Conservation (phyloP, 2,797 vertebrate genomes). For the Epinephelus malabaricus region DNA sequence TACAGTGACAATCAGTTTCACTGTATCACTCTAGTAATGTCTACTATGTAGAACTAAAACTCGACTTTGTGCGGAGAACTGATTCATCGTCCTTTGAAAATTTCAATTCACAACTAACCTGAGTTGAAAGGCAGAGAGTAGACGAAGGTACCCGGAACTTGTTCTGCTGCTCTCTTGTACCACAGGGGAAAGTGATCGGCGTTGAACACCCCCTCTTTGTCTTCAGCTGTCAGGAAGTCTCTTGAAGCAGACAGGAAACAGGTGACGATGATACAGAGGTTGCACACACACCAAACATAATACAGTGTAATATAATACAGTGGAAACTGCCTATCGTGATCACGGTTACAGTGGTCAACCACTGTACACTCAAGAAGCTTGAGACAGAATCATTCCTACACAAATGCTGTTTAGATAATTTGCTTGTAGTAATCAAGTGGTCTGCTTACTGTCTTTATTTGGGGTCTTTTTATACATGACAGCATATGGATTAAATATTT, state of each 20-base stretch:
- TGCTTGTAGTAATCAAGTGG: too few relatives aligned
- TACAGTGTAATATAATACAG: too few relatives aligned
- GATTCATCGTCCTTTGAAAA: background rate
- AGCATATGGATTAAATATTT: too few relatives aligned
- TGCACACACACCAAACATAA: background rate
- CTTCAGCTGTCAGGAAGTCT: constrained; percentile 97
- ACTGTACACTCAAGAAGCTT: too few relatives aligned
- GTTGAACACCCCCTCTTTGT: constrained; percentile 97
- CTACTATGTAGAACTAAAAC: background rate
- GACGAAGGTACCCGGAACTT: constrained; percentile 96
- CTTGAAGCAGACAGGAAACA: constrained; percentile 88
- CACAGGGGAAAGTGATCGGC: constrained; percentile 98
- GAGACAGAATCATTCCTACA: too few relatives aligned
- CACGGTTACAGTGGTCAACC: too few relatives aligned
- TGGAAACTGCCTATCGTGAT: too few relatives aligned
- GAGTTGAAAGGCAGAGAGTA: constrained; percentile 96
- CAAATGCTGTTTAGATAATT: too few relatives aligned
- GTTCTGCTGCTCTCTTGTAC: constrained; percentile 98
- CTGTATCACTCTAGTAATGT: background rate
- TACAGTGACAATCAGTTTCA: background rate
- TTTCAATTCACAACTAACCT: constrained; percentile 80
- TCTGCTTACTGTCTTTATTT: too few relatives aligned
- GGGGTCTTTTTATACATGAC: too few relatives aligned
- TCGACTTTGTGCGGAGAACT: background rate
- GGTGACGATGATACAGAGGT: constrained; percentile 44